phyloP scores from a whole-genome alignment of 2,797 vertebrate species.

The Periophthalmus magnuspinnatus region DNA sequence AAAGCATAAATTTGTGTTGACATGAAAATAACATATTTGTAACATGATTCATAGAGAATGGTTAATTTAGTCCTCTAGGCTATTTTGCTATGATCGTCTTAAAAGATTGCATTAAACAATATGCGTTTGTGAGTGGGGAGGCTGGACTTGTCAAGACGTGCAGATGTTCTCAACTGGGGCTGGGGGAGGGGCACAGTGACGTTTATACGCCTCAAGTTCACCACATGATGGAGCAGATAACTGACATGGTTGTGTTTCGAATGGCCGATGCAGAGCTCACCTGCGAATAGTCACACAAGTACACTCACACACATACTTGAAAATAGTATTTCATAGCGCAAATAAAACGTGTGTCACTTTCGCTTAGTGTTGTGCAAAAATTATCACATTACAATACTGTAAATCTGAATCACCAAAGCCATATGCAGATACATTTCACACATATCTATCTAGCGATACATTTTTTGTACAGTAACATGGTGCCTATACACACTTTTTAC shows the following conservation, averaged over 20 bases:
- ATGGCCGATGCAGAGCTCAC: slow-evolving; percentile 10
- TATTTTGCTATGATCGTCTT: slow-evolving; percentile 26
- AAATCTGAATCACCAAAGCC: slow-evolving; percentile 8
- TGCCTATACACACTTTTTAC: slow-evolving; percentile 1
- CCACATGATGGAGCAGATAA: background rate
- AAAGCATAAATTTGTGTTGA: background rate
- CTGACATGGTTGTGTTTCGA: background rate
- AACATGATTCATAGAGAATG: background rate
- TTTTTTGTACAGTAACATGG: background rate
- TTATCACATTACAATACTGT: slow-evolving; percentile 7
- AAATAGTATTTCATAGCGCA: slow-evolving; percentile 3
- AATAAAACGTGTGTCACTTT: background rate
- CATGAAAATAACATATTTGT: background rate
- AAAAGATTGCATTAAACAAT: slow-evolving; percentile 32
- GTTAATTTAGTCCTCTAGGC: slow-evolving; percentile 14
- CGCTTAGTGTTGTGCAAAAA: slow-evolving; percentile 5
- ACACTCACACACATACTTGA: slow-evolving; percentile 3
- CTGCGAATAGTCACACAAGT: background rate
- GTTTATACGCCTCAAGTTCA: background rate
- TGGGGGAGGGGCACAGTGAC: slow-evolving; percentile 9
- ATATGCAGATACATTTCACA: slow-evolving; percentile 5
- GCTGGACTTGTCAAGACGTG: slow-evolving; percentile 36
- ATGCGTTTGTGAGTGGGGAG: slow-evolving; percentile 37
- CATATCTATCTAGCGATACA: background rate
- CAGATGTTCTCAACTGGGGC: slow-evolving; percentile 30